phyloP scores from a whole-genome alignment of 2,888 invertebrate species.

The Nasonia oneida region DNA sequence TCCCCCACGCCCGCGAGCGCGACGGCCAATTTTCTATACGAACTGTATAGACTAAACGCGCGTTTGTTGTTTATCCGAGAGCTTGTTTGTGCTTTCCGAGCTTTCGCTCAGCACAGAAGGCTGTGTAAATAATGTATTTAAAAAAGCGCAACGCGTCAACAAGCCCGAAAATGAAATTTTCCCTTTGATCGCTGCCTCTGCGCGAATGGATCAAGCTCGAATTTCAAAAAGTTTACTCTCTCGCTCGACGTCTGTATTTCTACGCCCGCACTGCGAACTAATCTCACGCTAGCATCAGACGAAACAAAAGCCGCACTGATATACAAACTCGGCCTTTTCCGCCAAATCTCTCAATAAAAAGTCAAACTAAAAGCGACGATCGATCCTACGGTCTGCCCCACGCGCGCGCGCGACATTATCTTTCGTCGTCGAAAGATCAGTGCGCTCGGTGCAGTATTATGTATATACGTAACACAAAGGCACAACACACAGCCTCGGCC shows the following conservation, averaged over 20 bases:
- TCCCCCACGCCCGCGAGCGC: conserved; percentile 59
- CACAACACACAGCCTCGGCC: conserved; percentile 21
- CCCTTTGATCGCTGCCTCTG: neutral
- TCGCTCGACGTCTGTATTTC: neutral
- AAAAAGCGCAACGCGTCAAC: too few relatives aligned
- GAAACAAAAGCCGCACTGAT: neutral
- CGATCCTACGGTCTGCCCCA: neutral
- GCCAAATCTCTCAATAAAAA: neutral
- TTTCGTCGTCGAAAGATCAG: conserved; percentile 4
- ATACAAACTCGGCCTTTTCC: neutral
- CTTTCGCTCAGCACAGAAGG: neutral
- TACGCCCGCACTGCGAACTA: neutral
- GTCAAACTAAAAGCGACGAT: neutral
- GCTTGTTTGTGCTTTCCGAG: neutral
- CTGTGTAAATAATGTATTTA: neutral
- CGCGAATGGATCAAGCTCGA: too few relatives aligned
- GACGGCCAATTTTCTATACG: neutral
- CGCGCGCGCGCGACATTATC: neutral
- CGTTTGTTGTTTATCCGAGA: neutral
- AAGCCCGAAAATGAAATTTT: neutral
- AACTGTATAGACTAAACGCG: neutral
- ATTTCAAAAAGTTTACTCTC: too few relatives aligned
- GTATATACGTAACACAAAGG: neutral
- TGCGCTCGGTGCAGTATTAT: neutral
- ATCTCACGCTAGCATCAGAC: neutral